A percentile compares a stretch with the other conserved stretches of the same genome.
phyloP scores from a whole-genome alignment of 37 sponge, comb jelly and placozoan species.

The Theonella swinhoei region DNA sequence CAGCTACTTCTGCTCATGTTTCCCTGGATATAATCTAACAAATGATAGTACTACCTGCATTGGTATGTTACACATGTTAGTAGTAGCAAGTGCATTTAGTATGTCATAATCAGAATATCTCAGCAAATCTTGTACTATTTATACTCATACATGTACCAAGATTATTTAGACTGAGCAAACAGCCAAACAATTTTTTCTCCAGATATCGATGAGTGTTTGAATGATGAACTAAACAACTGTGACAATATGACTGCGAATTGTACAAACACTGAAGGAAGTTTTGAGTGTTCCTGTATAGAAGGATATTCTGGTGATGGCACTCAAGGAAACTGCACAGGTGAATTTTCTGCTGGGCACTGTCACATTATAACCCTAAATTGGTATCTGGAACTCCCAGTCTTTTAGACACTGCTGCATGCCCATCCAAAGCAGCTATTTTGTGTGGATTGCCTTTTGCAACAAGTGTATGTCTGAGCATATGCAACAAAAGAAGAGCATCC shows the following conservation, averaged over 20 bases:
- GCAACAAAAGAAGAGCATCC: no score
- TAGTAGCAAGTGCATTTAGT: background rate
- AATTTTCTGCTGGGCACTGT: no score
- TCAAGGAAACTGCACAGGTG: slow-evolving; percentile 20
- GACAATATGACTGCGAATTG: slow-evolving; percentile 31
- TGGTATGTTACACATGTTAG: slow-evolving; percentile 6
- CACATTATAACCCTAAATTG: no score
- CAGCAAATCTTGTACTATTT: background rate
- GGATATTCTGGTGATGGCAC: slow-evolving; percentile 41
- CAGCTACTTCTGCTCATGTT: slow-evolving; percentile 29
- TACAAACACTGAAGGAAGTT: slow-evolving; percentile 44
- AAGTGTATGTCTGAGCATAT: no score
- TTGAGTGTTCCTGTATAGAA: slow-evolving; percentile 47
- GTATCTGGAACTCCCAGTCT: no score
- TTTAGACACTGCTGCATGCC: no score
- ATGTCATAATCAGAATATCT: background rate
- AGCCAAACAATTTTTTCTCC: background rate
- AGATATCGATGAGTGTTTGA: slow-evolving; percentile 42
- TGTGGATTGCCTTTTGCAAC: no score
- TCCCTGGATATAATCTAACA: slow-evolving; percentile 22
- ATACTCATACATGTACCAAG: no score
- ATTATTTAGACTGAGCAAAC: no score
- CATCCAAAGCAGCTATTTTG: no score
- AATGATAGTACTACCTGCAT: background rate
- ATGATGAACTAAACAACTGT: slow-evolving; percentile 34